Conservation (phyloP, 2,113 vertebrate species). For the Phylloscopus trochiloides region DNA sequence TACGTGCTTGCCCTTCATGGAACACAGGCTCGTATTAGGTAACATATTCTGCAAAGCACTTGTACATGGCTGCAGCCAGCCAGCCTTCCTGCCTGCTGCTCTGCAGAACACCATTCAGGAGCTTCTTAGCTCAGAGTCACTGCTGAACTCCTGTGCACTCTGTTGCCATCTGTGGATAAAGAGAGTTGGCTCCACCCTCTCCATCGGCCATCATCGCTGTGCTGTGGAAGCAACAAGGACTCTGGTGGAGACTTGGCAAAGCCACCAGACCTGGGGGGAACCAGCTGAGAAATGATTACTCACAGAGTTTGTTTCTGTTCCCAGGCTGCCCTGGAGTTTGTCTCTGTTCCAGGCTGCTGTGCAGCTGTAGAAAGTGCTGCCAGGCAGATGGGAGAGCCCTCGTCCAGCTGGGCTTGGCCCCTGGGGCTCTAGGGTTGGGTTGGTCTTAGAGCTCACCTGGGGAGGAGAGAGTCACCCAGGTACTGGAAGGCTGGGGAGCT, state of each 20-base stretch:
- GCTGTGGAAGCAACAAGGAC: background rate
- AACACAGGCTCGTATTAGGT: background rate
- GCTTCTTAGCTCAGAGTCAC: background rate
- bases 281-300: background rate
- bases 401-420: fast-evolving
- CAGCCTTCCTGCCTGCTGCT: background rate
- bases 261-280: background rate
- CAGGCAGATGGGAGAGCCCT: background rate
- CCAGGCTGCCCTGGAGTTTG: constrained; percentile 2
- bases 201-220: background rate
- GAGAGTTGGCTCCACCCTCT: background rate
- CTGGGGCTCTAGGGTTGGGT: background rate
- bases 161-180: background rate
- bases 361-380: background rate
- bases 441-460: background rate
- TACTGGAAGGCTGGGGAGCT: background rate
- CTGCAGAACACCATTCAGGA: background rate
- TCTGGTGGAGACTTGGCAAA: constrained; percentile 8
- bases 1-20: background rate
- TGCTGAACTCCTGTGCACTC: background rate
- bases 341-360: constrained; percentile 11
- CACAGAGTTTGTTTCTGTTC: constrained; percentile 15
- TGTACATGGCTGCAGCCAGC: background rate
- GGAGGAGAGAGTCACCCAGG: background rate
- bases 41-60: background rate